Evolutionary conservation across 1,140 invertebrate genomes (phyloP), one percentile per base, ranked within the genome.

Genomic region (Atta texana): DNA sequence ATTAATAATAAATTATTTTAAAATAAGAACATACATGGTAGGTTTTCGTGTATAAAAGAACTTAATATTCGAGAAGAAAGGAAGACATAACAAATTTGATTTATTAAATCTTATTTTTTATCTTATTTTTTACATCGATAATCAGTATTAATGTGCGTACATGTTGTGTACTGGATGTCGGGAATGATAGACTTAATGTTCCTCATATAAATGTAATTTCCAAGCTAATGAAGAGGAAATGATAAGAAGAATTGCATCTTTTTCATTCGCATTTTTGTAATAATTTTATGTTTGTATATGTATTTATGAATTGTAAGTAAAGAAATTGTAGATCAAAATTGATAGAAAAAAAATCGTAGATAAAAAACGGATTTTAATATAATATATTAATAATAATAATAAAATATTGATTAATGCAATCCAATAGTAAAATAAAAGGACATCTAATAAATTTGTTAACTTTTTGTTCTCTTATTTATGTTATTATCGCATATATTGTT

Each of bases 401-500:
- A 10, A 24, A 24, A 24, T 59, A 24, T 14, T 59, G 5, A 59
- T 59, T 18, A 4, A 18, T 6, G 21, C 57, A 59, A 59, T 59
- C 10, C 21, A 59, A 24, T n/a, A 21, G n/a, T 57, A 24, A 24
- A 21, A 24, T 59, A 59, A 59, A 1, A 24, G 1, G 3, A 59
- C 24, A 59, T 57, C 55, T 21, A 3, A 59, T 59, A 14, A 55
- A 55, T 18, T n/a, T 59, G 21, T 59, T 59, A 59, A 59, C n/a
- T 59, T 59, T 59, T 21, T 59, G 10, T 59, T 59, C 24, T 59
- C 21, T 59, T 59, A 59, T 24, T 24, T 10, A n/a, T 24, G 21
- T 59, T 59, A 24, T 59, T 59, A 21, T 59, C 21, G 21, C 21
- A 59, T 59, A 59, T 59, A 59, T 59, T 59, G 57, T 59, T 59